Evolutionary conservation across 2,113 vertebrate species (phyloP).

Genomic region (Semicossyphus pulcher): DNA sequence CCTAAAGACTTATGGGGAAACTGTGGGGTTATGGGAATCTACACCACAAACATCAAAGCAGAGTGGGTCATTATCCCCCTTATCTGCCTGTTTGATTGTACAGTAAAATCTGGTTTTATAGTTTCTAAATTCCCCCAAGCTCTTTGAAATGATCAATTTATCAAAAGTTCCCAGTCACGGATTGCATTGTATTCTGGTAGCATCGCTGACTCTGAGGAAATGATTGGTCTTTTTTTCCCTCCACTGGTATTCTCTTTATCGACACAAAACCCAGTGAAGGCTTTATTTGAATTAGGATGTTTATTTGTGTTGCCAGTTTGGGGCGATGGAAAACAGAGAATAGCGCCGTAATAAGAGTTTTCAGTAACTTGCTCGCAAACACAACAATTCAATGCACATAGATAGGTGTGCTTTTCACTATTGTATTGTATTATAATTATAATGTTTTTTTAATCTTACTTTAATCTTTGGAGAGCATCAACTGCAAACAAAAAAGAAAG

Average conservation of each 20-base stretch:
- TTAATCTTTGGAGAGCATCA: not conserved
- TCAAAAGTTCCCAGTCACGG: not conserved
- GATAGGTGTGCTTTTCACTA: not conserved
- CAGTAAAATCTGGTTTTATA: too few relatives aligned
- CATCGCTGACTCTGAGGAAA: conserved; percentile 11
- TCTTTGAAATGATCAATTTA: too few relatives aligned
- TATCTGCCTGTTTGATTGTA: too few relatives aligned
- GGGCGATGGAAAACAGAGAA: not conserved
- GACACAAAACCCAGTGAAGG: conserved; percentile 15
- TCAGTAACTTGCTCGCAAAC: not conserved
- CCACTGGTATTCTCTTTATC: conserved; percentile 19
- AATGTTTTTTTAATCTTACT: too few relatives aligned
- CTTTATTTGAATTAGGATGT: conserved; percentile 28
- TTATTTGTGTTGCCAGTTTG: conserved; percentile 3
- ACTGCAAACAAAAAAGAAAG: too few relatives aligned
- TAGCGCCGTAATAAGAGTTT: not conserved
- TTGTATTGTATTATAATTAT: too few relatives aligned
- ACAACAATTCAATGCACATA: not conserved
- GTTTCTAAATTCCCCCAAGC: too few relatives aligned
- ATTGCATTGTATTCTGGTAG: not conserved
- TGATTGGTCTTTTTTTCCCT: too few relatives aligned
- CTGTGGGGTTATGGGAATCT: too few relatives aligned
- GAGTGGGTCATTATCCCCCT: too few relatives aligned
- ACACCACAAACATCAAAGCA: too few relatives aligned
- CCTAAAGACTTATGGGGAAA: too few relatives aligned